Evolutionary conservation across 2,113 vertebrate genomes (phyloP).

Genomic region (Verasper variegatus): DNA sequence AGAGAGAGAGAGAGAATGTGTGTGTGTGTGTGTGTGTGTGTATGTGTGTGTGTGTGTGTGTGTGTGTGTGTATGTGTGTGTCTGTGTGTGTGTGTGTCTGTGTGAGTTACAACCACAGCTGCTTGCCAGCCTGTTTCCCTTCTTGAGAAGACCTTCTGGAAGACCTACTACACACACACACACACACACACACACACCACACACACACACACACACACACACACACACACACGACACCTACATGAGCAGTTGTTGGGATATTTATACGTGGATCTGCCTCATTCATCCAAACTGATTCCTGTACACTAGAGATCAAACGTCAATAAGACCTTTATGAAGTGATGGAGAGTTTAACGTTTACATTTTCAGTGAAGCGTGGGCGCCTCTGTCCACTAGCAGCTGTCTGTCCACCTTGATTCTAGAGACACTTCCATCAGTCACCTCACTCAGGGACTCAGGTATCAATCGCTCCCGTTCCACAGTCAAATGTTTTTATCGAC

Average conservation of each 20-base stretch:
- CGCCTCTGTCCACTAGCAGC: no score
- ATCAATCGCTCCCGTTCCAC: no score
- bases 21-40: conserved; percentile 13
- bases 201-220: conserved; percentile 21
- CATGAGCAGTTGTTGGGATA: conserved; percentile 35
- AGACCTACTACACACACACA: conserved; percentile 34
- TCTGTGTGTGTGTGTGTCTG: conserved; percentile 28
- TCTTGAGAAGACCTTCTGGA: conserved; percentile 70
- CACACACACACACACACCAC: neutral
- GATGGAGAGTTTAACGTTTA: neutral
- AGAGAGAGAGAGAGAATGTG: neutral
- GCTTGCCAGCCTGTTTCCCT: conserved; percentile 76
- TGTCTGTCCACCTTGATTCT: no score
- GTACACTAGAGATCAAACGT: neutral
- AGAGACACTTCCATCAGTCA: no score
- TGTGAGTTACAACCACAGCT: conserved; percentile 74
- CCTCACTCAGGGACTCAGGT: no score
- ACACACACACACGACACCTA: conserved; percentile 25
- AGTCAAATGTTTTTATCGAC: no score
- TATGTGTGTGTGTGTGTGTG: conserved; percentile 33
- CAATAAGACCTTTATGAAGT: neutral
- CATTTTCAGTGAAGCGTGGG: no score
- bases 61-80: conserved; percentile 26
- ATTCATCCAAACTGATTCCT: conserved; percentile 14
- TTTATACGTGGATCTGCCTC: conserved; percentile 18